Evolutionary conservation across 2,113 vertebrate genomes (phyloP), one percentile per base, ranked within the genome.

Genomic region (Lanius collurio): DNA sequence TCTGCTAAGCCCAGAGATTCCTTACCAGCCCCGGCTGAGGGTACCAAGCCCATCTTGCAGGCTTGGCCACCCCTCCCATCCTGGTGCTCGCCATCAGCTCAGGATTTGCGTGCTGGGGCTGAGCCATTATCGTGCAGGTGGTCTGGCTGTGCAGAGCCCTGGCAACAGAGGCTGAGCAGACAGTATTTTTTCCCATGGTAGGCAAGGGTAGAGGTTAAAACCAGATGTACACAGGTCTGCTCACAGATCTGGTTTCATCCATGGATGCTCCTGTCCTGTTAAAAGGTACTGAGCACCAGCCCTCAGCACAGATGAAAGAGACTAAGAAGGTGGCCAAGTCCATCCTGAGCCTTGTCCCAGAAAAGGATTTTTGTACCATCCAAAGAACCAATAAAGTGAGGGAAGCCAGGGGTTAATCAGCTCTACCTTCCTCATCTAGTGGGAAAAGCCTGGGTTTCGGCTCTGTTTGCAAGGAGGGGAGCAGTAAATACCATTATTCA

Each of bases 401-500:
- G 68, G 30, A 83, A 92, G 33, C 31, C 35, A 76, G 33, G 52
- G 30, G 35, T 93, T 93, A 94, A 86, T 69, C 56, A 60, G 23
- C 13, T 46, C 73, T 85, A 76, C 63, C n/a, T 73, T 87, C 24
- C 37, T 65, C 26, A 74, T 81, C 41, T 1, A 6, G 23, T 91
- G 80, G 67, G 87, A 93, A 96, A 94, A n/a, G 78, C 70, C 47
- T 94, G 90, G 37, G 39, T 69, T 87, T 96, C 30, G 4, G 83
- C 90, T 96, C 90, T 91, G 86, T 83, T 89, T 95, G 89, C 92
- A 85, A 87, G 93, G 87, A 87, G 90, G 71, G 92, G 90, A 95
- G 91, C 94, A 90, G 96, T 96, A 97, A 98, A 98, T 94, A 96
- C 90, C 94, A 93, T 97, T 93, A 82, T 95, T 94, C 8, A 2